Conservation (phyloP, 2,797 vertebrate species). For the Acomys russatus region DNA sequence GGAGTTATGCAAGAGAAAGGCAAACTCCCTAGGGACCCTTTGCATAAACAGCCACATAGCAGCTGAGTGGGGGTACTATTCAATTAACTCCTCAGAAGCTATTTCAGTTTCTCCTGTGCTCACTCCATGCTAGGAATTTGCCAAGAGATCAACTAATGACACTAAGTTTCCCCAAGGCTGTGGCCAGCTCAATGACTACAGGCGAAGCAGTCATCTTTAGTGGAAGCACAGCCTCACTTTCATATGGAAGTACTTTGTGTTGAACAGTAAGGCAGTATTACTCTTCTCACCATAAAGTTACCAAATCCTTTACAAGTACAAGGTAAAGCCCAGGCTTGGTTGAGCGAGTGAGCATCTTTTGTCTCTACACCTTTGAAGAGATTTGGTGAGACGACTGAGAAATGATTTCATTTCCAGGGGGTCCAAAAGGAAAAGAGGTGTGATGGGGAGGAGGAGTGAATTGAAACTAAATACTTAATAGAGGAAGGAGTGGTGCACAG, state of each 20-base stretch:
- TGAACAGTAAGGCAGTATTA: background rate
- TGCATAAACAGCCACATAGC: background rate
- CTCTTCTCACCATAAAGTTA: background rate
- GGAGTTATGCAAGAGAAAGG: background rate
- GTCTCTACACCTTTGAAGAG: background rate
- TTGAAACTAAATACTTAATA: background rate
- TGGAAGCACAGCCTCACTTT: background rate
- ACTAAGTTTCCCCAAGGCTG: background rate
- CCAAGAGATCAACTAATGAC: conserved; percentile 75
- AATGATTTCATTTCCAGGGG: background rate
- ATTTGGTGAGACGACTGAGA: background rate
- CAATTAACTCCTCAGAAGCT: conserved; percentile 14
- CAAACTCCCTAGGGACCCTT: background rate
- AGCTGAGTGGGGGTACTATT: background rate
- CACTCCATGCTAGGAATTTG: conserved; percentile 26
- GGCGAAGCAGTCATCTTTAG: conserved; percentile 13
- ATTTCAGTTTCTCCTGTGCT: background rate
- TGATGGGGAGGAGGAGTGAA: background rate
- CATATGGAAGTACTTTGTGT: background rate
- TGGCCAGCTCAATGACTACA: background rate
- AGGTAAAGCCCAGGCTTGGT: background rate
- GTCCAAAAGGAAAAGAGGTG: background rate
- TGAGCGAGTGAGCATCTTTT: background rate
- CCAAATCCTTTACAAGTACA: background rate
- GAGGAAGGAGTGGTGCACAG: too few species aligned